Evolutionary conservation across 2,113 vertebrate species (phyloP).

Genomic region (Thunnus maccoyii): DNA sequence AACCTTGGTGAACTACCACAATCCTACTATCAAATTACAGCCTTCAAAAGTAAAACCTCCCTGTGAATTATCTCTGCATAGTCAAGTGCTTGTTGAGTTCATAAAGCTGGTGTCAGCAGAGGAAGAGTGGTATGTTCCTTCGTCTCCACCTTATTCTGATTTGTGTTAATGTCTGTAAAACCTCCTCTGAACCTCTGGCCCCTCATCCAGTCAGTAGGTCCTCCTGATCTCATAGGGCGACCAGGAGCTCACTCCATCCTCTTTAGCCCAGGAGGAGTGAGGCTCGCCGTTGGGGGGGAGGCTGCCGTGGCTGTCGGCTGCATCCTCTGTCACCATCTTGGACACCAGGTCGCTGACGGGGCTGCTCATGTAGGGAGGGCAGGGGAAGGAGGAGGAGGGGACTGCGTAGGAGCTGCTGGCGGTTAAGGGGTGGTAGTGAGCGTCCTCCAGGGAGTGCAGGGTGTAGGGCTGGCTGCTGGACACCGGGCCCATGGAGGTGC

Average conservation of each 20-base stretch:
- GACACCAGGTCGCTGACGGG: constrained; percentile 83
- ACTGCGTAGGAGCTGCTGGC: constrained; percentile 76
- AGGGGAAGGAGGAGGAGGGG: constrained; percentile 81
- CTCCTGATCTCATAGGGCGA: constrained; percentile 89
- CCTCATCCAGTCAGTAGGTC: constrained; percentile 82
- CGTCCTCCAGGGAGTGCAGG: constrained; percentile 90
- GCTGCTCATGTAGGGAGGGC: constrained; percentile 86
- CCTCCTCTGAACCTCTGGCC: background rate
- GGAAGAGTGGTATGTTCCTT: too few species aligned
- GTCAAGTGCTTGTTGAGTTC: constrained; percentile 21
- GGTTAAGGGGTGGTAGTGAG: constrained; percentile 83
- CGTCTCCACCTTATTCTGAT: too few species aligned
- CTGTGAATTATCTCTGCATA: background rate
- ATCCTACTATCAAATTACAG: too few species aligned
- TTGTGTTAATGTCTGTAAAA: constrained; percentile 33
- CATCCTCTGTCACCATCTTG: constrained; percentile 86
- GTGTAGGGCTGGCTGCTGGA: constrained; percentile 86
- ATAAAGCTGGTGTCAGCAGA: background rate
- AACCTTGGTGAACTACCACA: background rate
- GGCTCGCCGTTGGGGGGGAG: constrained; percentile 75
- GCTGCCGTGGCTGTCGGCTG: constrained; percentile 50
- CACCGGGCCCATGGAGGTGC: constrained; percentile 69
- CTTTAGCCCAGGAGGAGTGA: constrained; percentile 88
- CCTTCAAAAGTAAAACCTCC: too few species aligned
- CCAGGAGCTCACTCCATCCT: constrained; percentile 87